Conservation (phyloP, 1,140 invertebrate genomes). For the Hirudo medicinalis region DNA sequence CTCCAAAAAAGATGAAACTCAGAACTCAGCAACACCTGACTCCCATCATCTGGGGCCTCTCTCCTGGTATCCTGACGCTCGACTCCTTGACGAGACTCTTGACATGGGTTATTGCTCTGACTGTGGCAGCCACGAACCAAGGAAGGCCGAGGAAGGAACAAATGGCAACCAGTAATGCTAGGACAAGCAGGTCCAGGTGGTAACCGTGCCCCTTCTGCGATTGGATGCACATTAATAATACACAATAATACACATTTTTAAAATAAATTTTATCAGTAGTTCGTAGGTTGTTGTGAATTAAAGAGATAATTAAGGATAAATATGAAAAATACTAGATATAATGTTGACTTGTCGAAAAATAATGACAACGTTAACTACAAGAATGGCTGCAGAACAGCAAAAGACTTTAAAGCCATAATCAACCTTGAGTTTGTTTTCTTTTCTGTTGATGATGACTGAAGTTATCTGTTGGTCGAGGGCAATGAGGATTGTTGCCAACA, state of each 20-base stretch:
- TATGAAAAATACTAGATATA: neutral
- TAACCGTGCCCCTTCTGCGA: conserved; percentile 81
- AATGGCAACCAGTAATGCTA: conserved; percentile 74
- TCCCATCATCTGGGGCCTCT: conserved; percentile 14
- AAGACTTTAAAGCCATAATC: neutral
- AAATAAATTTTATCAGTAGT: too few relatives aligned
- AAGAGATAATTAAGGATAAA: neutral
- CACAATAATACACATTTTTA: too few relatives aligned
- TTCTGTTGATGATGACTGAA: conserved; percentile 91
- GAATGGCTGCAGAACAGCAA: neutral
- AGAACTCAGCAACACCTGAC: neutral
- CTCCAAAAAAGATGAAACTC: neutral
- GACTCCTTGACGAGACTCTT: conserved; percentile 12
- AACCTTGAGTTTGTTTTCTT: conserved; percentile 83
- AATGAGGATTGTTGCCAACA: conserved; percentile 87
- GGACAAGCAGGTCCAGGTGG: conserved; percentile 84
- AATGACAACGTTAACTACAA: neutral
- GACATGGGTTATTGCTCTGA: conserved; percentile 40
- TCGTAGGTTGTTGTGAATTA: too few relatives aligned
- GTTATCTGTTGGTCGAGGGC: conserved; percentile 99
- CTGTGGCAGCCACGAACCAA: conserved; percentile 93
- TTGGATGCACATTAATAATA: too few relatives aligned
- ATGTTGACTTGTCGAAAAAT: neutral
- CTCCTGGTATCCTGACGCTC: conserved; percentile 13
- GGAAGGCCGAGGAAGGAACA: conserved; percentile 86